phyloP scores from a whole-genome alignment of 23 tunicate genomes.

The Trididemnum clinides region DNA sequence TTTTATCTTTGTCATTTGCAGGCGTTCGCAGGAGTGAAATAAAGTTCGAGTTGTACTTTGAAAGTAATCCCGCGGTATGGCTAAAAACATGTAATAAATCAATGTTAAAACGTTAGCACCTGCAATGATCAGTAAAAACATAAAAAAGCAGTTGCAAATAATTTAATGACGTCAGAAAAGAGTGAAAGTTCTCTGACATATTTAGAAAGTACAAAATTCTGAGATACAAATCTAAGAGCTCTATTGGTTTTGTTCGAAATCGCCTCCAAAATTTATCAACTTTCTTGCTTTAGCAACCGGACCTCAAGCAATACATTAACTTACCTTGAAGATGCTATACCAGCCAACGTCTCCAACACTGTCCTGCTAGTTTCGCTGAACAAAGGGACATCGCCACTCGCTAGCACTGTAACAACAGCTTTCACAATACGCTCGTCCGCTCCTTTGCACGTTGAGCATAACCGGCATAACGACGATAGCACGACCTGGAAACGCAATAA shows the following conservation, averaged over 20 bases:
- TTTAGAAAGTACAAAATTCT: neutral
- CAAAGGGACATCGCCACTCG: slow-evolving; percentile 18
- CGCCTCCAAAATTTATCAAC: too few species aligned
- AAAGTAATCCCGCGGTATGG: slow-evolving; percentile 10
- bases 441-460: slow-evolving; percentile 19
- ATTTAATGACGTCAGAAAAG: too few species aligned
- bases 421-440: slow-evolving; percentile 25
- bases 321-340: slow-evolving; percentile 49
- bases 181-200: too few species aligned
- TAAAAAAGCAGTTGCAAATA: too few species aligned
- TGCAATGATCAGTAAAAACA: too few species aligned
- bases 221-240: neutral
- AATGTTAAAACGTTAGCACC: too few species aligned
- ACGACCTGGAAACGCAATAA: slow-evolving; percentile 67
- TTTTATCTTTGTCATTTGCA: neutral
- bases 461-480: slow-evolving; percentile 39
- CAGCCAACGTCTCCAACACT: slow-evolving; percentile 72
- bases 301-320: too few species aligned
- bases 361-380: slow-evolving; percentile 18
- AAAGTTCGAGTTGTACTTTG: slow-evolving; percentile 12
- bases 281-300: too few species aligned
- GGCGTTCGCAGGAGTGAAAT: neutral
- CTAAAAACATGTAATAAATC: too few species aligned
- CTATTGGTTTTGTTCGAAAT: too few species aligned
- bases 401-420: slow-evolving; percentile 21